Conservation (phyloP, 2,888 invertebrate species). For the Fragum sueziense region DNA sequence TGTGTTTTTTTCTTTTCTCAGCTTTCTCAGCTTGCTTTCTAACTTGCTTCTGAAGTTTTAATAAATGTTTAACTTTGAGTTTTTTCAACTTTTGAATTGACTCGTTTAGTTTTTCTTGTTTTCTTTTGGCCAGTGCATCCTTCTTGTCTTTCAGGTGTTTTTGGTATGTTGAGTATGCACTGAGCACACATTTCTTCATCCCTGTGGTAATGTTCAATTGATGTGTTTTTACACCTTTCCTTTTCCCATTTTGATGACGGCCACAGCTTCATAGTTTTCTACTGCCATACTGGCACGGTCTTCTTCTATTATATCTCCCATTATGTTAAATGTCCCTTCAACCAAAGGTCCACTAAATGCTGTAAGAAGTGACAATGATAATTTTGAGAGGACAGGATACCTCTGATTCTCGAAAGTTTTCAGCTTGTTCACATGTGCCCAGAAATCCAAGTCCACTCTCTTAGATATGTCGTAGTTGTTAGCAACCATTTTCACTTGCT, state of each 20-base stretch:
- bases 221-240: conserved; percentile 16
- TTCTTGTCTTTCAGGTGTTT: conserved; percentile 17
- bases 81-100: conserved; percentile 12
- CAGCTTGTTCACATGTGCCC: conserved; percentile 19
- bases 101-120: not conserved
- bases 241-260: conserved; percentile 21
- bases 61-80: not conserved
- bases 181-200: conserved; percentile 22
- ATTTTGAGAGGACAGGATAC: conserved; percentile 19
- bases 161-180: conserved; percentile 22
- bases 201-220: not conserved
- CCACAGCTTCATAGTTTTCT: conserved; percentile 29
- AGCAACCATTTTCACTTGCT: conserved; percentile 11
- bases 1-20: conserved; percentile 11
- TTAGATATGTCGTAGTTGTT: not conserved
- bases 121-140: no score
- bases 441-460: conserved; percentile 14
- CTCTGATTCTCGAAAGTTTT: conserved; percentile 19
- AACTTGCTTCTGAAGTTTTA: conserved; percentile 7
- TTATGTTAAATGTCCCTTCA: conserved; percentile 28
- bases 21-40: not conserved
- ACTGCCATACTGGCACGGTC: conserved; percentile 25
- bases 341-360: conserved; percentile 36
- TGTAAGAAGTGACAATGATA: conserved; percentile 17
- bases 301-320: conserved; percentile 35